phyloP scores from a whole-genome alignment of 2,797 vertebrate genomes.

The Microchirus variegatus region DNA sequence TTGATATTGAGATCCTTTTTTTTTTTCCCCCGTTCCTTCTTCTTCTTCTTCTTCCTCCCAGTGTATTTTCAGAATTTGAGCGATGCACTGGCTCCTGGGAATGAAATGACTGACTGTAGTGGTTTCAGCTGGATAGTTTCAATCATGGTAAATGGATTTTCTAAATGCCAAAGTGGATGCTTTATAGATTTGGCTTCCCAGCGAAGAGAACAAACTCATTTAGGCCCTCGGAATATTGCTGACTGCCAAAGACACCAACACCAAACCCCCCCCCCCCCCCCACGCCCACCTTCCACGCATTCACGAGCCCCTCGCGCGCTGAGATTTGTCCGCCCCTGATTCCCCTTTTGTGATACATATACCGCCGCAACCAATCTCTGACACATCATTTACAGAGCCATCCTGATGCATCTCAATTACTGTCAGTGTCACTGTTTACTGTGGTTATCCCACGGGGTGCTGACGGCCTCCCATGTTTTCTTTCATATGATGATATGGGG shows the following conservation, averaged over 20 bases:
- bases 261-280: too few relatives aligned
- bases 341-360: slow-evolving; percentile 43
- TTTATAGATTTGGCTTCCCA: slow-evolving; percentile 74
- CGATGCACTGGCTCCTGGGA: slow-evolving; percentile 59
- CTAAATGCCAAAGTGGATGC: slow-evolving; percentile 77
- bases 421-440: slow-evolving; percentile 27
- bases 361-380: slow-evolving; percentile 39
- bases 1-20: slow-evolving; percentile 59
- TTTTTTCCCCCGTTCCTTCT: slow-evolving; percentile 3
- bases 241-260: slow-evolving; percentile 67
- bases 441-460: neutral
- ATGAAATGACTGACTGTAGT: slow-evolving; percentile 70
- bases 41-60: neutral
- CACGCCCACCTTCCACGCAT: slow-evolving; percentile 52
- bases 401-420: slow-evolving; percentile 64
- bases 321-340: slow-evolving; percentile 33
- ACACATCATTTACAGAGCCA: slow-evolving; percentile 51
- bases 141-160: slow-evolving; percentile 79
- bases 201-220: slow-evolving; percentile 72
- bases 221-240: slow-evolving; percentile 71
- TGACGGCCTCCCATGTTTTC: slow-evolving; percentile 28
- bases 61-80: slow-evolving; percentile 46
- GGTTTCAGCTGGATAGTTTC: slow-evolving; percentile 79
- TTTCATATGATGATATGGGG: slow-evolving; percentile 14
- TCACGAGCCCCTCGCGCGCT: slow-evolving; percentile 34